Evolutionary conservation across 2,888 invertebrate genomes (phyloP).

Genomic region (Acrocera orbiculus): DNA sequence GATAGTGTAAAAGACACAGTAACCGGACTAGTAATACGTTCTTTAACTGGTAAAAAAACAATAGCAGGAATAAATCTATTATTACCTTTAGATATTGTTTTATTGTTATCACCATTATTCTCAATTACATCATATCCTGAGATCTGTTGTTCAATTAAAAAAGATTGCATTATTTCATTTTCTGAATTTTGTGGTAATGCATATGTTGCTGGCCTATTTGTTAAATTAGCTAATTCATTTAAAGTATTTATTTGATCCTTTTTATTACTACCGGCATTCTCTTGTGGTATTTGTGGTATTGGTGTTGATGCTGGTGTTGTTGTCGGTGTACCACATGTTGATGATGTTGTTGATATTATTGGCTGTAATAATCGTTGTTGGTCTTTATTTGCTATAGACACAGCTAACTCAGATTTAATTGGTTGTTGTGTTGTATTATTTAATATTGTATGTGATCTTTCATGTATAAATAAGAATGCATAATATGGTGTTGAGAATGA

Average conservation of each 20-base stretch:
- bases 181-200: conserved; percentile 39
- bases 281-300: conserved; percentile 17
- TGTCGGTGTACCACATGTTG: conserved; percentile 33
- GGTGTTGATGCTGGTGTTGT: conserved; percentile 23
- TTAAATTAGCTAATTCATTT: conserved; percentile 24
- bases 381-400: conserved; percentile 44
- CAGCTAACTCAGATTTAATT: conserved; percentile 19
- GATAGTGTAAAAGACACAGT: conserved; percentile 86
- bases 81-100: neutral
- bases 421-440: conserved; percentile 21
- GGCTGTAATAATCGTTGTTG: conserved; percentile 36
- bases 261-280: conserved; percentile 14
- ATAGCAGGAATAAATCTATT: conserved; percentile 71
- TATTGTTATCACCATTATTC: neutral
- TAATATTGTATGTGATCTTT: conserved; percentile 53
- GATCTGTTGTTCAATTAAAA: conserved; percentile 68
- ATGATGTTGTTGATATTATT: conserved; percentile 24
- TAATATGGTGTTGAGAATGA: conserved; percentile 77
- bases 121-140: too few species aligned
- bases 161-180: conserved; percentile 71
- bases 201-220: conserved; percentile 39
- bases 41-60: conserved; percentile 84
- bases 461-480: conserved; percentile 82
- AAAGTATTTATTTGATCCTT: conserved; percentile 17
- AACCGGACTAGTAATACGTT: conserved; percentile 67